Evolutionary conservation across 2,888 invertebrate species (phyloP), one percentile per base, ranked within the genome.

Genomic region (Eristalinus aeneus): DNA sequence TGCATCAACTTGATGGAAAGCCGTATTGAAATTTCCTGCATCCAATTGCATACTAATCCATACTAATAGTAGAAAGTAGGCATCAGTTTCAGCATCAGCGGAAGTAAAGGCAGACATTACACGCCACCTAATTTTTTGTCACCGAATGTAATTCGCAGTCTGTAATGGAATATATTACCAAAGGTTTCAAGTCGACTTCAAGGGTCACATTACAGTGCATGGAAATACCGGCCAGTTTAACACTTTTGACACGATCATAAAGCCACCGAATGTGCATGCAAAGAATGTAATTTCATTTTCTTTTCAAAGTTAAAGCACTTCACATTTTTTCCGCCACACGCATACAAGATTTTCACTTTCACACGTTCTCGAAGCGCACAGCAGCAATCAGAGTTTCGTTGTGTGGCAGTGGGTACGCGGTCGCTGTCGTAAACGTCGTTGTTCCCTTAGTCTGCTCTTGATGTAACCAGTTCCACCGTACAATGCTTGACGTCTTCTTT

Each of bases 1-100:
- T 53, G 20, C n/a, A 23, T 64, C 32, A 73, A 31, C 64, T 46
- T 46, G 46, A 67, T 22, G 39, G 54, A 73, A 46, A 72, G 32
- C 10, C 32, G 56, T 20, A 36, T 61, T 68, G 61, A 68, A 67
- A 77, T 77, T 83, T 73, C 67, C 82, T 71, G 68, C 77, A 77
- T 82, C 56, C 27, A 60, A 71, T 82, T 61, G 73, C 68, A 71
- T 72, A 82, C 71, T 71, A 67, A 76, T 71, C 67, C 64, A 72
- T 73, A 69, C 77, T 58, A 69, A 64, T 46, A 36, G 73, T 77
- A 77, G 73, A 83, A 77, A 83, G 73, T 77, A 69, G 77, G 67
- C 46, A 73, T 39, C 72, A 34, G 60, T 31, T 82, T 83, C 73
- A 46, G 8, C 46, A 16, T 16, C 5, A 46, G 46, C 46, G 46